Base-by-base conservation (phyloP, 2,888 invertebrate genomes). In the Endotricha flammealis region DNA sequence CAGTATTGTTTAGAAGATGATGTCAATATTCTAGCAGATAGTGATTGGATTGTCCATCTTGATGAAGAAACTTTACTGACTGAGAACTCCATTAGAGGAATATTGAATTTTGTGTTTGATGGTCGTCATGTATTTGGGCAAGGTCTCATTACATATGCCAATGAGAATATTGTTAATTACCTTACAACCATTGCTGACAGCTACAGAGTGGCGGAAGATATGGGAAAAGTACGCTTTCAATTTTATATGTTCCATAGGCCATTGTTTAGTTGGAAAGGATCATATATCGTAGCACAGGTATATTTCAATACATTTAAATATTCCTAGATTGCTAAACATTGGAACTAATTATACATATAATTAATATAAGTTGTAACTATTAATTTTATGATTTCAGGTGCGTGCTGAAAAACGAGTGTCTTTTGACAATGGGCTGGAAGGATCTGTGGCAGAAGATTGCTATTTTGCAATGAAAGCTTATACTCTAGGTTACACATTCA, bases 371-470 rank as follows among this genome's bases (percentile, higher is more conserved):
- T n/a, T n/a, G n/a, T n/a, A n/a, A n/a, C n/a, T n/a, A n/a, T n/a
- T n/a, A n/a, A n/a, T n/a, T n/a, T n/a, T n/a, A n/a, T n/a, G n/a
- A n/a, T 88, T 89, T 4, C 74, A 96, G 96, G 92, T 95, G 47
- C 91, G 90, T 57, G 96, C 97, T n/a, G 97, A 98, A 74, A 91
- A 92, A 50, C 90, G 91, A 49, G 97, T 98, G 0, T 95, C 96
- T 0, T 98, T 97, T 81, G 97, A 98, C 81, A 97, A 98, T 77
- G 98, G 98, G 9, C 88, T 95, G 44, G 98, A 98, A 76, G 98
- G 98, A 11, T 97, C 97, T 0, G 95, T 98, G n/a, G 98, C 98
- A 11, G 98, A 98, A 78, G 98, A 98, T 74, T 98, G 97, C 67
- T 98, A 92, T 75, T 98, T 98, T 79, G 96, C 97, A 11, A 98